Evolutionary conservation across 2,113 vertebrate genomes (phyloP).

Genomic region (Tinamus guttatus): DNA sequence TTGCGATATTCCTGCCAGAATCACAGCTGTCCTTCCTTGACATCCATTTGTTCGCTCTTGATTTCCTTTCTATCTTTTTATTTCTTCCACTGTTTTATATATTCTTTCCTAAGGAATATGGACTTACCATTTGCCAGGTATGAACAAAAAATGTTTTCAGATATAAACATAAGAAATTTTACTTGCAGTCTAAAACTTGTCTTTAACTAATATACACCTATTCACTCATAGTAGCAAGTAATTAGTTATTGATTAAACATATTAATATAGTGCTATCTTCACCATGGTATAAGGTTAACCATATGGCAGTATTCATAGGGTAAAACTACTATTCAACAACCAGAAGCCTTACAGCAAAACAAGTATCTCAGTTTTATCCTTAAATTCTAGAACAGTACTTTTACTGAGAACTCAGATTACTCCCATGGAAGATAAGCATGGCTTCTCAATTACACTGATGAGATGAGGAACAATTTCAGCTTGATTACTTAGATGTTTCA

Average conservation of each 20-base stretch:
- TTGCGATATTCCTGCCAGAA: neutral
- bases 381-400: neutral
- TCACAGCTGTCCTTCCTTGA: neutral
- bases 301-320: neutral
- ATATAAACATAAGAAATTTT: neutral
- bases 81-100: neutral
- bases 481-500: neutral
- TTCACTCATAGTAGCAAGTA: fast-evolving
- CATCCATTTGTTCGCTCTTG: neutral
- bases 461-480: neutral
- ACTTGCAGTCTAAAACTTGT: neutral
- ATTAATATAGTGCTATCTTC: neutral
- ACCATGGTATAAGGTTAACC: neutral
- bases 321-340: neutral
- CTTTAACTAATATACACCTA: neutral
- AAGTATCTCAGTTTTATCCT: neutral
- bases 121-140: neutral
- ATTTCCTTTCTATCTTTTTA: neutral
- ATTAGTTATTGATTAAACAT: neutral
- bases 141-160: conserved; percentile 9
- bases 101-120: conserved; percentile 9
- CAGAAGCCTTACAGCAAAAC: neutral
- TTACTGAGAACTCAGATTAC: neutral
- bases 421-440: neutral
- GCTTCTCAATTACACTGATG: neutral